Conservation (phyloP, 2,888 invertebrate genomes). For the Calameuta filiformis region DNA sequence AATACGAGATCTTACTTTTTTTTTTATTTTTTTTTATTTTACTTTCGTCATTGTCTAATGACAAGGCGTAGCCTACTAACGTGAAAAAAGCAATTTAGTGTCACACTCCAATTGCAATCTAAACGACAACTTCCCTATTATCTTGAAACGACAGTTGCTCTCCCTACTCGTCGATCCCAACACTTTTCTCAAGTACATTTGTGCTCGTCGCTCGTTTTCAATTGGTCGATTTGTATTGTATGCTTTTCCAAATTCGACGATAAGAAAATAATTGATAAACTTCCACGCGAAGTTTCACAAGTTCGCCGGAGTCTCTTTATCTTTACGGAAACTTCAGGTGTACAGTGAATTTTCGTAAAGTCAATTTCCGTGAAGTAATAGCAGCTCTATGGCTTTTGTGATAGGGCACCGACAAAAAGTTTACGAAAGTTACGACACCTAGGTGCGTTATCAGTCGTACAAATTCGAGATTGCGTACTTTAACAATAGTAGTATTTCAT, state of each 20-base stretch:
- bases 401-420: not conserved
- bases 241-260: not conserved
- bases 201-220: not conserved
- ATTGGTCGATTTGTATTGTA: not conserved
- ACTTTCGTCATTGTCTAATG: not conserved
- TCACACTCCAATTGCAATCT: conserved; percentile 20
- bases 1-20: not conserved
- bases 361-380: not conserved
- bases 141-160: not conserved
- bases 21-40: no score
- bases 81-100: not conserved
- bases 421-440: not conserved
- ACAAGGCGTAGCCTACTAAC: not conserved
- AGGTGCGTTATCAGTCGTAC: conserved; percentile 6
- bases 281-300: not conserved
- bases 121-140: conserved; percentile 33
- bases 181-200: not conserved
- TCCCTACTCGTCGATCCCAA: not conserved
- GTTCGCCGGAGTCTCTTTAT: no score
- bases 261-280: not conserved
- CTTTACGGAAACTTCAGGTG: no score
- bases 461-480: conserved; percentile 2
- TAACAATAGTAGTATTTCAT: conserved; percentile 13
- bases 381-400: not conserved
- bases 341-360: not conserved